A percentile compares a stretch with the other conserved stretches of the same genome.
phyloP scores from a whole-genome alignment of 2,888 invertebrate genomes.

The Galeopsomyia nigrocyanea region DNA sequence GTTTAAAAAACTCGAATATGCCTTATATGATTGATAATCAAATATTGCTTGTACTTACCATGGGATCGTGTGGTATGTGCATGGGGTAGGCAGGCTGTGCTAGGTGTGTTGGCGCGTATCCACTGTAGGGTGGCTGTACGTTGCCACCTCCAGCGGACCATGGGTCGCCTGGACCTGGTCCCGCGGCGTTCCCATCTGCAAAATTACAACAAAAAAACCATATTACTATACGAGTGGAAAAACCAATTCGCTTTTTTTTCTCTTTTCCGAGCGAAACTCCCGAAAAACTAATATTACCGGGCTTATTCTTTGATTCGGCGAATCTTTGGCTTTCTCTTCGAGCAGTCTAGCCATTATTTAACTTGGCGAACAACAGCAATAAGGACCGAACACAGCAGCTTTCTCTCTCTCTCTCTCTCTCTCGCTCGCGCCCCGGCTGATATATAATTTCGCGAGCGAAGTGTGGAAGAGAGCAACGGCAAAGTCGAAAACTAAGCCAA shows the following conservation, averaged over 20 bases:
- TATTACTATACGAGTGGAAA: not conserved
- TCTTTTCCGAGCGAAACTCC: not conserved
- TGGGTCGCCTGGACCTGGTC: conserved; percentile 69
- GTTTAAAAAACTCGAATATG: conserved; percentile 4
- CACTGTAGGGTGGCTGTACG: conserved; percentile 69
- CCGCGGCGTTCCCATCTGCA: conserved; percentile 68
- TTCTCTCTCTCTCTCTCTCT: too few relatives aligned
- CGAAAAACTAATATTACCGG: conserved; percentile 12
- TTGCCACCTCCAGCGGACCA: conserved; percentile 69
- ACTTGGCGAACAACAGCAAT: conserved; percentile 65
- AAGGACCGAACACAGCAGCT: conserved; percentile 51
- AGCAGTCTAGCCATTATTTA: conserved; percentile 55
- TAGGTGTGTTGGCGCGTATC: conserved; percentile 67
- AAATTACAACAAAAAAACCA: conserved; percentile 35
- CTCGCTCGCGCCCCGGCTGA: conserved; percentile 61
- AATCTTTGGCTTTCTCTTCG: not conserved
- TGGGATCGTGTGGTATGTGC: conserved; percentile 70
- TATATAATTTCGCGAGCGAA: conserved; percentile 58
- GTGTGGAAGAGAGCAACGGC: conserved; percentile 36
- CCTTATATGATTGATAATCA: not conserved
- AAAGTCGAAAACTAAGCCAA: conserved; percentile 59
- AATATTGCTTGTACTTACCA: conserved; percentile 66
- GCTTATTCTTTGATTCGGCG: not conserved
- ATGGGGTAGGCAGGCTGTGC: conserved; percentile 67
- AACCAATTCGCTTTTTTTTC: not conserved